A percentile compares a stretch with the other conserved stretches of the same genome.
phyloP scores from a whole-genome alignment of 2,888 invertebrate genomes.

The Drosophila colorata region DNA sequence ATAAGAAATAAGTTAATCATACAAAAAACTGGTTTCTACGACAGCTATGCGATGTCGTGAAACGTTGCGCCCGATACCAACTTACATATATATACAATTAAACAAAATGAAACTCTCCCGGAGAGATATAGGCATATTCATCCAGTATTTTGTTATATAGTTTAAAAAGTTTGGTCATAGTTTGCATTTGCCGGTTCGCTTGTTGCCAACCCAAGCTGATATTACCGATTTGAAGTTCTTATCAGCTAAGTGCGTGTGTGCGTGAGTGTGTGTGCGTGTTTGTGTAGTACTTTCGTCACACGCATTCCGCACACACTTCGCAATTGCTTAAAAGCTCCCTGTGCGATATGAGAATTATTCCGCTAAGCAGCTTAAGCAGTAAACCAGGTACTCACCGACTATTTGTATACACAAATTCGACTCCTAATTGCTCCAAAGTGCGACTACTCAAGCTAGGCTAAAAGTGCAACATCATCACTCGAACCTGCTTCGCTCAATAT shows the following conservation, averaged over 20 bases:
- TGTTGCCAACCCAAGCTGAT: constrained; percentile 39
- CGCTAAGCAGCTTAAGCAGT: constrained; percentile 2
- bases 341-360: constrained; percentile 35
- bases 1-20: neutral
- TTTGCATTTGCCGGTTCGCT: too few relatives aligned
- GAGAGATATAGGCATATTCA: too few relatives aligned
- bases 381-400: neutral
- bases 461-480: constrained; percentile 10
- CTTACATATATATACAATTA: neutral
- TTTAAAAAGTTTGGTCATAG: neutral
- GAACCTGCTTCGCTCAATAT: neutral
- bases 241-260: constrained; percentile 19
- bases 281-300: constrained; percentile 13
- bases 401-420: neutral
- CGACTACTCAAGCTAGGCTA: too few relatives aligned
- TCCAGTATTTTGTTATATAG: neutral
- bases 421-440: neutral
- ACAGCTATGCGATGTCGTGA: too few relatives aligned
- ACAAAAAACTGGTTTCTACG: too few relatives aligned
- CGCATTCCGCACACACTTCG: constrained; percentile 14
- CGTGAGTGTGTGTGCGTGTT: neutral
- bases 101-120: too few relatives aligned
- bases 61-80: too few relatives aligned
- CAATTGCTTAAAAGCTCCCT: constrained; percentile 21
- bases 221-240: constrained; percentile 38